A percentile compares a stretch with the other conserved stretches of the same genome.
Conservation (phyloP, 2,888 invertebrate species). For the Schizotus pectinicornis region DNA sequence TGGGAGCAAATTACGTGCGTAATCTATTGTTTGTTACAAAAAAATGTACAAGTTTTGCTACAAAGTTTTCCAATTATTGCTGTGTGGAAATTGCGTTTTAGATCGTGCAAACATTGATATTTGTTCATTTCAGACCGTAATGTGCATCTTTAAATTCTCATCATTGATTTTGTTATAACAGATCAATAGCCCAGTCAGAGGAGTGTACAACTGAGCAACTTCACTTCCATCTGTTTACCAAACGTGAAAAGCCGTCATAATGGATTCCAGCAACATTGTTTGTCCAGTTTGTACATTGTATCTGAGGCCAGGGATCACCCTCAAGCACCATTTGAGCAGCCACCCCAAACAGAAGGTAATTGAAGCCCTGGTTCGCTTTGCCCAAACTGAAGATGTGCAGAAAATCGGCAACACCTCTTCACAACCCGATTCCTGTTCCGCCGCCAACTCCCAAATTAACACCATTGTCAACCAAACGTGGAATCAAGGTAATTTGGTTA, state of each 20-base stretch:
- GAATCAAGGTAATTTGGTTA: slow-evolving; percentile 46
- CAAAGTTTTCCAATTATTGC: too few species aligned
- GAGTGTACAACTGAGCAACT: slow-evolving; percentile 37
- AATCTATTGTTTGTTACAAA: too few species aligned
- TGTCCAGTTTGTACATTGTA: slow-evolving; percentile 88
- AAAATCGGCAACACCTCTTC: slow-evolving; percentile 32
- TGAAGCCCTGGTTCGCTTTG: slow-evolving; percentile 67
- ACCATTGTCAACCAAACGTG: slow-evolving; percentile 53
- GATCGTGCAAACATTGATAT: not conserved
- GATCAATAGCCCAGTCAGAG: slow-evolving; percentile 48
- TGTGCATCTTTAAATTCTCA: slow-evolving; percentile 25
- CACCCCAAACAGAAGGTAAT: slow-evolving; percentile 90
- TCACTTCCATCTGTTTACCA: slow-evolving; percentile 21
- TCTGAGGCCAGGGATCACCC: slow-evolving; percentile 80
- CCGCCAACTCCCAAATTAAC: slow-evolving; percentile 31
- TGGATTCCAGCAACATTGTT: slow-evolving; percentile 57
- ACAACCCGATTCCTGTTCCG: slow-evolving; percentile 10
- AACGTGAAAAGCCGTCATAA: slow-evolving; percentile 26
- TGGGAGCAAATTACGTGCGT: not conserved
- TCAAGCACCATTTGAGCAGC: slow-evolving; percentile 81
- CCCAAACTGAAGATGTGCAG: slow-evolving; percentile 36
- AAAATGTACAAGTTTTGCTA: too few species aligned
- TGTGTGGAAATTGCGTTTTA: not conserved
- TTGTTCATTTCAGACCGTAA: not conserved
- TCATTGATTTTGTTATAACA: slow-evolving; percentile 50